Percentiles rank a stretch among this genome's conserved stretches.
These are phyloP conservation scores for Tachina fera DNA, from an alignment of 2,888 invertebrate species.

Conservation along the genomic window DNA sequence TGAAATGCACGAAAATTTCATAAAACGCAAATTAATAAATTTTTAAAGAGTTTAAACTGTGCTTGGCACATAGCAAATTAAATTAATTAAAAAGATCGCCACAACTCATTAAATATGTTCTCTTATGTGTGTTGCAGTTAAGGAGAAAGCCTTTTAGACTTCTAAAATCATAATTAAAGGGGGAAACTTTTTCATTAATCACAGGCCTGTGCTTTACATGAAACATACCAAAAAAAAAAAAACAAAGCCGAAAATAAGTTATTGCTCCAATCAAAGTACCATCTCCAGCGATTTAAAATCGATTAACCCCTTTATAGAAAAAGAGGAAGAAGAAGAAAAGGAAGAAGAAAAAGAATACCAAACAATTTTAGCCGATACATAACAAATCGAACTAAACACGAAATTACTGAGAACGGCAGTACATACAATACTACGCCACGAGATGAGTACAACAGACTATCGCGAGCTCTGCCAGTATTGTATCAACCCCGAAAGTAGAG, in stretches of 20 bases:
- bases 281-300: slow-evolving; percentile 83
- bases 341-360: slow-evolving; percentile 9
- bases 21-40: slow-evolving; percentile 49
- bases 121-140: background rate
- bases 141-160: slow-evolving; percentile 30
- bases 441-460: slow-evolving; percentile 27
- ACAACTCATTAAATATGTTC: slow-evolving; percentile 48
- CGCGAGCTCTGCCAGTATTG: background rate
- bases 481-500: slow-evolving; percentile 54
- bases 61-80: slow-evolving; percentile 35
- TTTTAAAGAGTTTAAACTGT: slow-evolving; percentile 23
- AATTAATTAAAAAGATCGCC: slow-evolving; percentile 49
- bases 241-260: slow-evolving; percentile 73
- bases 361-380: background rate
- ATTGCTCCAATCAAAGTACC: slow-evolving; percentile 79
- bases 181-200: slow-evolving; percentile 60
- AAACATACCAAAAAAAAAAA: slow-evolving; percentile 39
- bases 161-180: slow-evolving; percentile 44
- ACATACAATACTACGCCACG: background rate
- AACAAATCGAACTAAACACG: slow-evolving; percentile 28
- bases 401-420: slow-evolving; percentile 1
- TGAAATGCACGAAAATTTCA: slow-evolving; percentile 21
- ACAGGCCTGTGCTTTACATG: slow-evolving; percentile 41
- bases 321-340: no score
- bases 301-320: slow-evolving; percentile 80